Percentiles rank a stretch among this genome's conserved stretches.
These are phyloP conservation scores for Epizoanthus stellaris DNA, from an alignment of 92 coral and sea anemone species.

Conservation along the genomic window DNA sequence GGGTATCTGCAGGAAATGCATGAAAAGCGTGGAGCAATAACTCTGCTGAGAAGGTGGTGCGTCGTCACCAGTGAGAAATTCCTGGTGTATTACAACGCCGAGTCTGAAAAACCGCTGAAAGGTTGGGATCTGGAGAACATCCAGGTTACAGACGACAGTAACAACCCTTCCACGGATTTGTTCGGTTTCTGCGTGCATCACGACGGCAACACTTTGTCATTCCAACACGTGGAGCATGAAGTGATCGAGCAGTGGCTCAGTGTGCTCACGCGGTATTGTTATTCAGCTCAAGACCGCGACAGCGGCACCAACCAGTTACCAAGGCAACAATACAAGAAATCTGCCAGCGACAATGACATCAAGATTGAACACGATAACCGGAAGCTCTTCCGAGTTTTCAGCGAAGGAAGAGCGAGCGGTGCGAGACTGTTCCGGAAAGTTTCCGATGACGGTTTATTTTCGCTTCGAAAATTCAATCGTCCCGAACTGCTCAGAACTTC, in stretches of 20 bases:
- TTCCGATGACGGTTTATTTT: conserved; percentile 77
- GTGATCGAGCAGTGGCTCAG: conserved; percentile 81
- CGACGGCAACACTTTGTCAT: conserved; percentile 47
- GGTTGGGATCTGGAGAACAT: conserved; percentile 69
- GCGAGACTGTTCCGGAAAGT: conserved; percentile 69
- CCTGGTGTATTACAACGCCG: conserved; percentile 72
- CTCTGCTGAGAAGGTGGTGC: conserved; percentile 88
- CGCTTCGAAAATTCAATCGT: conserved; percentile 72
- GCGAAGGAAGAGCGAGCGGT: conserved; percentile 92
- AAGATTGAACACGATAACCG: conserved; percentile 56
- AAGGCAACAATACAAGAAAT: conserved; percentile 53
- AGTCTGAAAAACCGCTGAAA: conserved; percentile 64
- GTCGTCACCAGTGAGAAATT: conserved; percentile 85
- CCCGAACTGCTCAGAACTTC: conserved; percentile 74
- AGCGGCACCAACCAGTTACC: conserved; percentile 32
- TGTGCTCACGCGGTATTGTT: conserved; percentile 78
- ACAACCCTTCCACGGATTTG: conserved; percentile 52
- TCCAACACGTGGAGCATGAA: conserved; percentile 56
- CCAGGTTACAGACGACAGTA: conserved; percentile 63
- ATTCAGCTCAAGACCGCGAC: conserved; percentile 24
- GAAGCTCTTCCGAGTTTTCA: conserved; percentile 64
- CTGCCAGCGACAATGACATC: conserved; percentile 78
- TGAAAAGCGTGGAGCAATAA: conserved; percentile 55
- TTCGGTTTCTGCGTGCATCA: conserved; percentile 73
- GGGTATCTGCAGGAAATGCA: conserved; percentile 82